Evolutionary conservation across 1,140 invertebrate species (phyloP), one percentile per base, ranked within the genome.

Genomic region (Bombus vancouverensis): DNA sequence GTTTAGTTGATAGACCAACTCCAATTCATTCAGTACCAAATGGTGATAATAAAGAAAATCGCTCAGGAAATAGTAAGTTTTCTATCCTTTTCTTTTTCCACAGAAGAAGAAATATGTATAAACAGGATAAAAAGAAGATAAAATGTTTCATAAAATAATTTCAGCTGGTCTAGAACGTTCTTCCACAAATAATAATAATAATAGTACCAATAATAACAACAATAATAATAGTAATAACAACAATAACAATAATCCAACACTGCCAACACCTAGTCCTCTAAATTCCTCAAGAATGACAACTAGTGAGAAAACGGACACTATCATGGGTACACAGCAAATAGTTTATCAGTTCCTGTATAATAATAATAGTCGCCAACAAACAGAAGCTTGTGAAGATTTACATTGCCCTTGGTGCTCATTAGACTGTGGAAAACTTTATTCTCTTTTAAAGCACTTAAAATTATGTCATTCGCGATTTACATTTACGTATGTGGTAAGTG

Each of bases 301-400:
- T 32, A 91, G 86, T 72, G 93, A 94, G 42, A 95, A 95, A 82
- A 84, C 89, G 32, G 93, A 95, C 37, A 88, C 88, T 22, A 89
- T 89, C 94, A 91, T 95, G 95, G 87, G 86, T 83, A 92, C 92
- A 22, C 94, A 93, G 57, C 97, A 98, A 95, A 98, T 99, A 81
- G 98, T 98, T 84, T 99, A 99, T 95, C 98, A 99, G 95, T 99
- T 99, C 95, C 96, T 99, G 84, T 99, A 99, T 93, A 99, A 99
- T 94, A 99, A 99, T 93, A 99, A 98, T 93, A 98, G 98, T 59
- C 96, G 98, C 47, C 98, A 99, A 93, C 98, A 99, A 95, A 99
- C 98, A 2, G 98, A 99, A 95, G 98, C 98, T 37, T 97, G 98
- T 65, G 97, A 98, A 91, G 98, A 99, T 95, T 95, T 99, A 25